Base-by-base conservation (phyloP, 2,113 vertebrate genomes). In the Protomyctophum bolini region DNA sequence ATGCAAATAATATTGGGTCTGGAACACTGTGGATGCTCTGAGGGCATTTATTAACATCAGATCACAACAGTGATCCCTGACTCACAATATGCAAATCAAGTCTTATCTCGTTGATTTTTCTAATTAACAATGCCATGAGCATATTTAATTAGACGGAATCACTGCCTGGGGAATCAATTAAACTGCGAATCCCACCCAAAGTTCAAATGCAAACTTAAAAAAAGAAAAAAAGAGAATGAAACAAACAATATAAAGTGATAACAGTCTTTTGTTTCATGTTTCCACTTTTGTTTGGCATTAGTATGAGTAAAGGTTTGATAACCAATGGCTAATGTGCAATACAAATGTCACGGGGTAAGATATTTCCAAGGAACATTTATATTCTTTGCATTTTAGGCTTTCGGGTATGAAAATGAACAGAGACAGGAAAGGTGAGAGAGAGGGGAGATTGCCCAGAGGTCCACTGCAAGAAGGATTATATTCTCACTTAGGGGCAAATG, bases 111-210 rank as follows among this genome's bases (percentile, higher is more conserved):
- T 79, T 80, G 52, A 6, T 72, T 64, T 81, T 78, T 72, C 48
- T 82, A 82, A 90, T 90, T 80, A 84, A 73, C 63, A 82, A 62
- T 29, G 64, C 63, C 70, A 72, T n/a, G 56, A 82, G 75, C 57
- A 49, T 56, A 58, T 63, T 66, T 66, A 79, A 80, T 74, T 63
- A 67, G 56, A 63, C 64, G 14, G 79, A 84, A 81, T 82, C 56
- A 66, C 63, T 56, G 67, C 68, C 69, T 73, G 58, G 52, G 15
- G 58, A 79, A 76, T 49, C 56, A 77, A 85, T 85, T 66, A 75
- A 59, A 78, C 48, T 46, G 11, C 56, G 58, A 8, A 10, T 1
- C 45, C 45, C 14, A 28, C 55, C 49, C 8, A 47, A 68, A 52
- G 7, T 59, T 12, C 7, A 11, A 52, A 45, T 11, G 15, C 6